Percentiles rank a stretch among this genome's conserved stretches.
phyloP scores from a whole-genome alignment of 1,140 invertebrate species.

The Euglossa dilemma region DNA sequence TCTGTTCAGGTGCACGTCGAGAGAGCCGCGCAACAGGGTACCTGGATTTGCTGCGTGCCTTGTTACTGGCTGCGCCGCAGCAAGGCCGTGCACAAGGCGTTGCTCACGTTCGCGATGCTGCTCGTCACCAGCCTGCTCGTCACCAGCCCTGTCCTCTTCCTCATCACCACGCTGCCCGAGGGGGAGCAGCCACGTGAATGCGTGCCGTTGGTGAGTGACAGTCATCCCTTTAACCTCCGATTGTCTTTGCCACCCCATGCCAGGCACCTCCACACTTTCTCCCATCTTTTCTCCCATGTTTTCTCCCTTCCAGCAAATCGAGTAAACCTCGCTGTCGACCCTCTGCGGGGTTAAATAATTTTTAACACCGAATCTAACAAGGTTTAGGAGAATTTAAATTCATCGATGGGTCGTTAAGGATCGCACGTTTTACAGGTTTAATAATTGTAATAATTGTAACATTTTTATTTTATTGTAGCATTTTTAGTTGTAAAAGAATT shows the following conservation, averaged over 20 bases:
- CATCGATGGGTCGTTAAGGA: too few relatives aligned
- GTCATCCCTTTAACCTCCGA: not conserved
- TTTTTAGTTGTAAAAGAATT: too few relatives aligned
- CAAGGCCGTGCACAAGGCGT: slow-evolving; percentile 85
- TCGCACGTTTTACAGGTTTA: too few relatives aligned
- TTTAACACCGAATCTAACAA: too few relatives aligned
- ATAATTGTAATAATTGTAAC: too few relatives aligned
- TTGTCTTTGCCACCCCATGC: too few relatives aligned
- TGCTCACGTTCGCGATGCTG: slow-evolving; percentile 84
- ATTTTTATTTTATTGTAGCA: too few relatives aligned
- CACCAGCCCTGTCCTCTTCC: slow-evolving; percentile 85
- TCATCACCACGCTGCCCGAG: slow-evolving; percentile 84
- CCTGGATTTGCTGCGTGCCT: slow-evolving; percentile 85
- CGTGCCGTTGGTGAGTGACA: slow-evolving; percentile 77
- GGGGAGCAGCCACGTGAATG: slow-evolving; percentile 83
- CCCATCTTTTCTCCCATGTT: not conserved
- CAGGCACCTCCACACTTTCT: not conserved
- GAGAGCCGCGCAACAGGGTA: slow-evolving; percentile 75
- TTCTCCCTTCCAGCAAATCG: not conserved
- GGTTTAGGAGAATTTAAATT: too few relatives aligned
- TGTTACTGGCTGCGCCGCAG: slow-evolving; percentile 84
- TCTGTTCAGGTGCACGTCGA: slow-evolving; percentile 67
- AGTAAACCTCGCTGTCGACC: too few relatives aligned
- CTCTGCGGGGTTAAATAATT: too few relatives aligned
- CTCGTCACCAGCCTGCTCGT: slow-evolving; percentile 85